Evolutionary conservation across 1,140 invertebrate genomes (phyloP).

Genomic region (Eubasilissa regina): DNA sequence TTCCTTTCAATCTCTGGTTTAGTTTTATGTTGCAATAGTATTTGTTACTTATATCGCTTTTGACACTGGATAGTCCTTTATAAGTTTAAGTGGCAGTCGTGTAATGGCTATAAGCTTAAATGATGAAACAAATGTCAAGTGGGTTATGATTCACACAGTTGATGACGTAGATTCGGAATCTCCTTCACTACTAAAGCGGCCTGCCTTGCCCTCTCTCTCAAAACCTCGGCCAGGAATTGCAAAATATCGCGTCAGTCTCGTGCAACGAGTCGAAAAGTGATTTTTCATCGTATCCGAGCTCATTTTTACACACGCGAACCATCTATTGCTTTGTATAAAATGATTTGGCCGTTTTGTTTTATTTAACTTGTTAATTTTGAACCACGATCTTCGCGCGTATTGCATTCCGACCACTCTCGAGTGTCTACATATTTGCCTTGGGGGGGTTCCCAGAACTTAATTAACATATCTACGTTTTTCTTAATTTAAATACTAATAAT

Average conservation of each 20-base stretch:
- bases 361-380: not conserved
- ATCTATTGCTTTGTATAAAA: not conserved
- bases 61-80: not conserved
- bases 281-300: too few relatives aligned
- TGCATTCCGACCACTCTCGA: slow-evolving; percentile 8
- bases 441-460: slow-evolving; percentile 3
- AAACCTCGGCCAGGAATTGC: not conserved
- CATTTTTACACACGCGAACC: too few relatives aligned
- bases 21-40: too few relatives aligned
- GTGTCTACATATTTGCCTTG: slow-evolving; percentile 14
- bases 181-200: not conserved
- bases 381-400: slow-evolving; percentile 2
- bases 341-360: not conserved
- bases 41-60: too few relatives aligned
- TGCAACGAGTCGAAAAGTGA: too few relatives aligned
- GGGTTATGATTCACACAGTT: slow-evolving; percentile 21
- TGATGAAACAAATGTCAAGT: slow-evolving; percentile 9
- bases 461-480: slow-evolving; percentile 9
- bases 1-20: too few relatives aligned
- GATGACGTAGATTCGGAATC: slow-evolving; percentile 26
- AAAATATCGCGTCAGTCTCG: too few relatives aligned
- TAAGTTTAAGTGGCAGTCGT: slow-evolving; percentile 1
- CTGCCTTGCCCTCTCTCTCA: slow-evolving; percentile 12
- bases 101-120: not conserved
- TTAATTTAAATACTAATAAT: too few relatives aligned